A percentile compares a stretch with the other conserved stretches of the same genome.
phyloP scores from a whole-genome alignment of 2,113 vertebrate species.

The Brachyhypopomus gauderio region DNA sequence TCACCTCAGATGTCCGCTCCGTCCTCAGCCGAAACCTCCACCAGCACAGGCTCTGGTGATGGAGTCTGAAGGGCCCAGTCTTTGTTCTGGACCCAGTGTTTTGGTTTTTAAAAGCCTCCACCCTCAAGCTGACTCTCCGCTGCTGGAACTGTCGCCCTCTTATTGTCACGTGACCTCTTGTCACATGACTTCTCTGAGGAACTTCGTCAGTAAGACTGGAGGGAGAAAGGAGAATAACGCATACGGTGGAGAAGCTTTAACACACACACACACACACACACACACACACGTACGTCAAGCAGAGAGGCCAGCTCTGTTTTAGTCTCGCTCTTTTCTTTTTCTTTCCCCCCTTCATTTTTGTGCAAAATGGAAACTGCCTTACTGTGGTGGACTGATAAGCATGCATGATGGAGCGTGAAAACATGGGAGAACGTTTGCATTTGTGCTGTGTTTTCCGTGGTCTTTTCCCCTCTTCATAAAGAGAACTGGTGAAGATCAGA shows the following conservation, averaged over 20 bases:
- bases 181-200: conserved; percentile 37
- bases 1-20: conserved; percentile 90
- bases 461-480: conserved; percentile 12
- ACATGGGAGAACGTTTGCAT: conserved; percentile 24
- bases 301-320: conserved; percentile 25
- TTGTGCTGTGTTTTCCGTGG: conserved; percentile 10
- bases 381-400: conserved; percentile 39
- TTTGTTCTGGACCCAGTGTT: not conserved
- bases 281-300: conserved; percentile 16
- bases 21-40: conserved; percentile 95
- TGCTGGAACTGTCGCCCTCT: conserved; percentile 43
- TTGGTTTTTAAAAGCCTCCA: conserved; percentile 33
- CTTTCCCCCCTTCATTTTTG: not conserved
- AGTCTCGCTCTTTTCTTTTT: not conserved
- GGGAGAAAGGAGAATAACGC: not conserved
- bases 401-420: conserved; percentile 36
- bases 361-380: conserved; percentile 47
- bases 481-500: not conserved
- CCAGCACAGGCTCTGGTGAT: conserved; percentile 93
- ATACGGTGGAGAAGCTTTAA: not conserved
- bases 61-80: conserved; percentile 44
- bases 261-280: conserved; percentile 17
- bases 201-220: conserved; percentile 17
- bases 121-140: conserved; percentile 29
- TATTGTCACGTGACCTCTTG: conserved; percentile 37